A percentile compares a stretch with the other conserved stretches of the same genome.
Evolutionary conservation across 2,113 vertebrate genomes (phyloP).

Genomic region (Chloropsis cyanopogon): DNA sequence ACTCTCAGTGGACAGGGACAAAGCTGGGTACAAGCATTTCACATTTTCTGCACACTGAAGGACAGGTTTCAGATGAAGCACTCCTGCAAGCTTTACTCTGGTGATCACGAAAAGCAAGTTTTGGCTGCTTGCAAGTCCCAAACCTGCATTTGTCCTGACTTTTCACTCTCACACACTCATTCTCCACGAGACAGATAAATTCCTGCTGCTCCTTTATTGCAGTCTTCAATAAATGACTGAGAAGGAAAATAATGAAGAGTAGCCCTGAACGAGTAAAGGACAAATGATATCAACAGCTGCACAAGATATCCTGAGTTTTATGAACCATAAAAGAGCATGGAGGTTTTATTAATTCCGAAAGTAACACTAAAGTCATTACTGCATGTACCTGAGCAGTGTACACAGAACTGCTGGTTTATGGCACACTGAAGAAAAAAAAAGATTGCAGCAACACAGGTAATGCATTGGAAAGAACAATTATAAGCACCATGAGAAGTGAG

Average conservation of each 20-base stretch:
- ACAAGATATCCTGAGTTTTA: neutral
- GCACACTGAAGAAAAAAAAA: neutral
- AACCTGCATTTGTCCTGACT: neutral
- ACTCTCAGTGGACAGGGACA: neutral
- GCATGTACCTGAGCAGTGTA: neutral
- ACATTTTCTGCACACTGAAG: neutral
- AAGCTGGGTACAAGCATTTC: neutral
- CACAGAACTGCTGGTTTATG: neutral
- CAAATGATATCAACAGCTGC: neutral
- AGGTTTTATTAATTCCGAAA: neutral
- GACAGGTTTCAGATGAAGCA: neutral
- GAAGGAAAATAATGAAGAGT: neutral
- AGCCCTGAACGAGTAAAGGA: neutral
- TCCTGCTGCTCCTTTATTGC: neutral
- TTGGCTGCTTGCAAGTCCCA: neutral
- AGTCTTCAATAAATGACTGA: neutral
- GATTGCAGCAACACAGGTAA: neutral
- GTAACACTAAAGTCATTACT: neutral
- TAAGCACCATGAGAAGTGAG: neutral
- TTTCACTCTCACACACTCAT: neutral
- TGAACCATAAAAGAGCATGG: neutral
- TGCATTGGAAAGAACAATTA: neutral
- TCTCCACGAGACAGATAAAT: neutral
- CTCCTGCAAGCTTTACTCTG: neutral
- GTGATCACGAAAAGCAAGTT: neutral